Evolutionary conservation across 2,113 vertebrate genomes (phyloP).

Genomic region (Prolemur simus): DNA sequence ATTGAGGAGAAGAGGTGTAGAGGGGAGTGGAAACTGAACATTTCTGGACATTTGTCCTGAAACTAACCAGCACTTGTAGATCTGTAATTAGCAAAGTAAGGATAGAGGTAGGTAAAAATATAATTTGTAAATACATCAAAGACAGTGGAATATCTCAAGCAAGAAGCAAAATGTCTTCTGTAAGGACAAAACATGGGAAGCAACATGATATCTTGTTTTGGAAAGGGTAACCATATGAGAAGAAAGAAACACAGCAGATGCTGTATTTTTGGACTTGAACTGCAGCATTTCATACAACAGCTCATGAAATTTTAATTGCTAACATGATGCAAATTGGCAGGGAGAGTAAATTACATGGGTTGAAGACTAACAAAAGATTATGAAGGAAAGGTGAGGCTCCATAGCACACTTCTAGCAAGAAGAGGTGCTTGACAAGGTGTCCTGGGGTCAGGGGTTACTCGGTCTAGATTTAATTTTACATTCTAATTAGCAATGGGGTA

Average conservation of each 20-base stretch:
- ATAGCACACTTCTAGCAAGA: neutral
- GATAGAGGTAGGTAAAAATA: neutral
- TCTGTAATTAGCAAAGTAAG: constrained; percentile 37
- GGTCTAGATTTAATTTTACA: neutral
- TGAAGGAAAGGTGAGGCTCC: constrained; percentile 23
- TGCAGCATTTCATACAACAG: neutral
- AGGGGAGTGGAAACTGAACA: neutral
- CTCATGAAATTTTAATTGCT: constrained; percentile 51
- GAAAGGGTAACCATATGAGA: neutral
- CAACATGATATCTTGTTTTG: constrained; percentile 1
- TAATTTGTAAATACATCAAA: neutral
- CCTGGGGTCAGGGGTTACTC: neutral
- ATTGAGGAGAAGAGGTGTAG: neutral
- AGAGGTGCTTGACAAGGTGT: neutral
- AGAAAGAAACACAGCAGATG: neutral
- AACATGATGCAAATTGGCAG: constrained; percentile 29
- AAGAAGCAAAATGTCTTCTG: neutral
- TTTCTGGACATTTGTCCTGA: constrained; percentile 6
- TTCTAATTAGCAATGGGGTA: neutral
- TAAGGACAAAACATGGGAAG: constrained; percentile 4
- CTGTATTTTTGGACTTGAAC: neutral
- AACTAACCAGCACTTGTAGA: constrained; percentile 21
- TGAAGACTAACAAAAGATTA: neutral
- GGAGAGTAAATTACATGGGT: neutral
- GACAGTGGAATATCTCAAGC: neutral